These are phyloP conservation scores for Bombycilla garrulus DNA, from an alignment of 2,113 vertebrate species.

Conservation along the genomic window DNA sequence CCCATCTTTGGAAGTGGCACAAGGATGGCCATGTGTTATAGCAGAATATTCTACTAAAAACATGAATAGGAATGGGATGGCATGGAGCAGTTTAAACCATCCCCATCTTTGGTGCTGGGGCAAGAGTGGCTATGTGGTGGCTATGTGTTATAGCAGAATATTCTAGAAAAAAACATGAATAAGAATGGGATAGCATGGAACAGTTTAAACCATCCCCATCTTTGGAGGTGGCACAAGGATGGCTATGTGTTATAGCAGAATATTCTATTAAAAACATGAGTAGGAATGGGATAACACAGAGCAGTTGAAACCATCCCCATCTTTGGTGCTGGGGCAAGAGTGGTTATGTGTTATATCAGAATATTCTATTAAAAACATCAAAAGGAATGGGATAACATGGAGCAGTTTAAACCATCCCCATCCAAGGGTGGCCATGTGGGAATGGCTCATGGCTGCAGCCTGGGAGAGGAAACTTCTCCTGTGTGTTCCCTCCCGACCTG, in stretches of 20 bases:
- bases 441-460: neutral
- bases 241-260: too few species aligned
- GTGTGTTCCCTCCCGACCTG: neutral
- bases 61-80: too few species aligned
- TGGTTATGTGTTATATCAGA: too few species aligned
- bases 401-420: neutral
- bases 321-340: neutral
- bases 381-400: neutral
- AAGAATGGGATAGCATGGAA: neutral
- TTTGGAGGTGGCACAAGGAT: too few species aligned
- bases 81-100: too few species aligned
- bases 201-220: neutral
- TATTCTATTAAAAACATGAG: accelerated
- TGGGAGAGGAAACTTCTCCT: neutral
- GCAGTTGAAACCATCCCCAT: neutral
- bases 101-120: neutral
- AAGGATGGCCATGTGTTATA: too few species aligned
- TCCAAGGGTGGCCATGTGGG: neutral
- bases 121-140: neutral
- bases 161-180: neutral
- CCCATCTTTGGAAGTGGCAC: too few species aligned
- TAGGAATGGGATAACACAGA: neutral
- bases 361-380: neutral
- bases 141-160: neutral
- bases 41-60: too few species aligned